phyloP scores from a whole-genome alignment of 2,888 invertebrate genomes.

The Chymomyza procnemis region DNA sequence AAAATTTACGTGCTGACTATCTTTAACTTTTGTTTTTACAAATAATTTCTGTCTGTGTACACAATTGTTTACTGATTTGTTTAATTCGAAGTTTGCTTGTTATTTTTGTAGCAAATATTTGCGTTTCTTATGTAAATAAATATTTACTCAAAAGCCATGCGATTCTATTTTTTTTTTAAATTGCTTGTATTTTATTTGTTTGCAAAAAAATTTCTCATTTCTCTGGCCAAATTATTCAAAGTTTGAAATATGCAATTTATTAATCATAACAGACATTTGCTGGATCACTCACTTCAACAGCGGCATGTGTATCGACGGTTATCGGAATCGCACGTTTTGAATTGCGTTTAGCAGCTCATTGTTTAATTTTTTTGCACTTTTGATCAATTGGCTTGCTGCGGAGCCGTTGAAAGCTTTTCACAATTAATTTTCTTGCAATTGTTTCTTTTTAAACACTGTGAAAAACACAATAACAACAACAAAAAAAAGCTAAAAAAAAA shows the following conservation, averaged over 20 bases:
- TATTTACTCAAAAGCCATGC: neutral
- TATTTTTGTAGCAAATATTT: neutral
- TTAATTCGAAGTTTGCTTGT: neutral
- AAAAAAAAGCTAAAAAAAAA: neutral
- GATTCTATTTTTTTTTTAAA: neutral
- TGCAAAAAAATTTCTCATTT: neutral
- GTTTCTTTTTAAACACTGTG: neutral
- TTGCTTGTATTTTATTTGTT: neutral
- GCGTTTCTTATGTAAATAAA: neutral
- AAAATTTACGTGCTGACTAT: too few relatives aligned
- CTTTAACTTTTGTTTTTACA: too few relatives aligned
- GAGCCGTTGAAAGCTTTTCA: neutral
- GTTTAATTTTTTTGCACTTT: neutral
- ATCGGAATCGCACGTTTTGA: neutral
- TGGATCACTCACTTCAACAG: neutral
- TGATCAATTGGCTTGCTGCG: neutral
- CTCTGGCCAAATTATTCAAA: neutral
- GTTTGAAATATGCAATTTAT: neutral
- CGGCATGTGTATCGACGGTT: too few relatives aligned
- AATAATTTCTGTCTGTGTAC: neutral
- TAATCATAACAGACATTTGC: neutral
- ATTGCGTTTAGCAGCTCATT: neutral
- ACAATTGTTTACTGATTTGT: neutral
- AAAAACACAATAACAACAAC: conserved; percentile 1
- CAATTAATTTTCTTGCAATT: neutral